Conservation (phyloP, 2,113 vertebrate species). For the Naja naja region DNA sequence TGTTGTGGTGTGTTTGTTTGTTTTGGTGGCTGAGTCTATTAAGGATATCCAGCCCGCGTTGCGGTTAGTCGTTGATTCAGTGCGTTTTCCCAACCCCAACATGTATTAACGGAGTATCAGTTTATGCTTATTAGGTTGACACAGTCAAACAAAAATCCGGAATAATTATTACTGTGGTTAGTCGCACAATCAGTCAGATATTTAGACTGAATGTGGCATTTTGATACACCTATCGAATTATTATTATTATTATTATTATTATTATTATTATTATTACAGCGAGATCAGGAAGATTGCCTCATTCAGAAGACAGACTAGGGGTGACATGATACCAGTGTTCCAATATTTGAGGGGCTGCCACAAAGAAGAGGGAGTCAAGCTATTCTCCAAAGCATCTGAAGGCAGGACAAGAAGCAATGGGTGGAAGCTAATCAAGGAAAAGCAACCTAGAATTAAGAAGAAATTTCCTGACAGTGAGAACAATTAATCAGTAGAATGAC, state of each 20-base stretch:
- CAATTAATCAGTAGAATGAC: too few relatives aligned
- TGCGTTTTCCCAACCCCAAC: neutral
- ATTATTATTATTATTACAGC: too few relatives aligned
- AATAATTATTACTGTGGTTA: neutral
- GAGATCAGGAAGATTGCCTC: rapidly evolving
- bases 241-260: too few relatives aligned
- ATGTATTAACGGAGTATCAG: neutral
- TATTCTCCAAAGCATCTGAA: too few relatives aligned
- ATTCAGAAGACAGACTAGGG: neutral
- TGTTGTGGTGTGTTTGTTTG: neutral
- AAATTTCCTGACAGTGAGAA: too few relatives aligned
- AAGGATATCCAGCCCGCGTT: neutral
- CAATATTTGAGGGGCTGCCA: neutral
- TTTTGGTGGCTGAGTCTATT: neutral
- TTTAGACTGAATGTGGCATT: neutral
- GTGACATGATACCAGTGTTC: neutral
- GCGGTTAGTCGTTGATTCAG: neutral
- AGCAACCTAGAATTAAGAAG: too few relatives aligned
- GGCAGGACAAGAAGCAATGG: too few relatives aligned
- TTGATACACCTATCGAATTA: neutral
- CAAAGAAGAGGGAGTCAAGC: neutral
- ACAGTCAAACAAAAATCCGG: neutral
- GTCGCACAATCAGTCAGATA: neutral
- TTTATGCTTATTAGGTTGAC: neutral
- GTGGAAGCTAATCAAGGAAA: too few relatives aligned